Evolutionary conservation across 1,140 invertebrate genomes (phyloP).

Genomic region (Orchestia grillus): DNA sequence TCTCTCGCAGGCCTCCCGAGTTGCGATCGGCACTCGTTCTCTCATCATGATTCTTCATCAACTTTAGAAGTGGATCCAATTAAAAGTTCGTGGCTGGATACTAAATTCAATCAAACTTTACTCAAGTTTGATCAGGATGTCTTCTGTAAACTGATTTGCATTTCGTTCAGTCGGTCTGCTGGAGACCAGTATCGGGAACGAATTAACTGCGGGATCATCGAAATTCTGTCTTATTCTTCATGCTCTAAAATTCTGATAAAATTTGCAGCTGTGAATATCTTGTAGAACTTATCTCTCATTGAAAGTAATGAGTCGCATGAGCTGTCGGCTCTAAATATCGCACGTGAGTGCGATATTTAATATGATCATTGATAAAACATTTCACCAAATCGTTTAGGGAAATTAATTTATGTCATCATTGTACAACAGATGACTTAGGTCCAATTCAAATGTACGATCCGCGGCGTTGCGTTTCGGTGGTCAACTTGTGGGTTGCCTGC

Average conservation of each 20-base stretch:
- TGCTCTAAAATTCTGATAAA: too few relatives aligned
- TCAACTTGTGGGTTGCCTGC: background rate
- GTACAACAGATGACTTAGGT: background rate
- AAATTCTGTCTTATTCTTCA: background rate
- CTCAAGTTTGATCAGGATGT: conserved; percentile 33
- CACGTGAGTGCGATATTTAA: too few relatives aligned
- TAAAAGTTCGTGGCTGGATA: conserved; percentile 29
- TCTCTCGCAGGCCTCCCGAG: background rate
- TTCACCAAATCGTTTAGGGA: too few relatives aligned
- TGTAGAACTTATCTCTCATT: background rate
- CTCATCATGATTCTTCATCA: background rate
- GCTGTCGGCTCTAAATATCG: background rate
- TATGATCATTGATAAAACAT: too few relatives aligned
- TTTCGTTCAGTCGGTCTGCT: background rate
- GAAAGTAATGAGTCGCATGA: background rate
- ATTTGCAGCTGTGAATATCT: too few relatives aligned
- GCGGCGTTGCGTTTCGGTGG: background rate
- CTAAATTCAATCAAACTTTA: conserved; percentile 44
- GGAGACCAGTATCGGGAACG: background rate
- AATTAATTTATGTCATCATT: background rate
- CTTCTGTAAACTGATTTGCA: conserved; percentile 39
- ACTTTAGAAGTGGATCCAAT: conserved; percentile 28
- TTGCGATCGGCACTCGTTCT: background rate
- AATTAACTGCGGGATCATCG: background rate
- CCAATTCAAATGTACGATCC: background rate